Evolutionary conservation across 2,797 vertebrate species (phyloP).

Genomic region (Melopsittacus undulatus): DNA sequence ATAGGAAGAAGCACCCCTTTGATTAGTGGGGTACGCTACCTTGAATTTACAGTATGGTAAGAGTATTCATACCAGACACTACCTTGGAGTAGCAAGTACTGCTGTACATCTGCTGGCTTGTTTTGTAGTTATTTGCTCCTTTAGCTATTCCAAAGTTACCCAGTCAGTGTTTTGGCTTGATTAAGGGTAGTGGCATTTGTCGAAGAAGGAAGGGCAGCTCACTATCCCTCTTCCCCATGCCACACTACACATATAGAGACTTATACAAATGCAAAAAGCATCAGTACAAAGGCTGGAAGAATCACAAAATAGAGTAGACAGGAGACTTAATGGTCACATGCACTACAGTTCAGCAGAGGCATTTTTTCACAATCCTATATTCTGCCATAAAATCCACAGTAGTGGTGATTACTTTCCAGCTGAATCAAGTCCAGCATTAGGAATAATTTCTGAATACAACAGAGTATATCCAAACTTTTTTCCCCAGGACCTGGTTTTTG

Average conservation of each 20-base stretch:
- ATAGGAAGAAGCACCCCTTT: neutral
- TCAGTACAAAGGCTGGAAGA: constrained; percentile 4
- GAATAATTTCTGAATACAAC: neutral
- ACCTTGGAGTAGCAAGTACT: neutral
- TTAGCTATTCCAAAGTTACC: neutral
- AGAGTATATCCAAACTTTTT: neutral
- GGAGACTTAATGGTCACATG: neutral
- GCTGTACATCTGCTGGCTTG: neutral
- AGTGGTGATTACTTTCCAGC: neutral
- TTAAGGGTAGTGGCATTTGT: neutral
- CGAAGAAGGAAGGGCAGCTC: neutral
- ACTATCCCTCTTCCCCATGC: neutral
- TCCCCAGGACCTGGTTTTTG: neutral
- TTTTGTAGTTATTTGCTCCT: neutral
- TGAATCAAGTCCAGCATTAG: neutral
- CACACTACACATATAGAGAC: neutral
- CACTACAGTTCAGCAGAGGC: neutral
- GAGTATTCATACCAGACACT: neutral
- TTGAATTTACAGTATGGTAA: neutral
- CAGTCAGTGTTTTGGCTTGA: neutral
- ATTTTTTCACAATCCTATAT: neutral
- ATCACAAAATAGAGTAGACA: neutral
- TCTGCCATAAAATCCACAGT: neutral
- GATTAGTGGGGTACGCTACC: neutral
- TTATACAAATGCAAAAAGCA: neutral